Evolutionary conservation across 2,888 invertebrate genomes (phyloP), one percentile per base, ranked within the genome.

Genomic region (Agonopterix subpropinquella): DNA sequence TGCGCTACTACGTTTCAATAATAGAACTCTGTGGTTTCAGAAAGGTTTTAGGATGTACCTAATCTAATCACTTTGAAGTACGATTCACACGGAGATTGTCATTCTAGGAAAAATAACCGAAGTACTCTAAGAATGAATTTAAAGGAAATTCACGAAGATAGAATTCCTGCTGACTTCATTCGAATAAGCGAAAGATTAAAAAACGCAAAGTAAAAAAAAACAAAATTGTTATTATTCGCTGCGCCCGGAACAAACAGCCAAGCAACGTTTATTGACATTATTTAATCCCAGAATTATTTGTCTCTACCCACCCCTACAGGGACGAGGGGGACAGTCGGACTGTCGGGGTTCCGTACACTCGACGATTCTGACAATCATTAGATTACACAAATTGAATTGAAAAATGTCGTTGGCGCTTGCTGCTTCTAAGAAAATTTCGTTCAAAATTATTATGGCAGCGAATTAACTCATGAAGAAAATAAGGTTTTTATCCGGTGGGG

Each of bases 251-350:
- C 49, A 53, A 53, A 51, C 47, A 51, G 18, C 53, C 52, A 37
- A 10, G 42, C 50, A 52, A 28, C 53, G 52, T 51, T 54, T 61
- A 62, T 62, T 58, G 61, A 59, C 60, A 59, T 59, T 58, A 62
- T 62, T 62, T 59, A 57, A 59, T 58, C 58, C 57, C 51, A 56
- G 48, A 47, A 51, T 47, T 44, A 50, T 50, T 45, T 43, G 47
- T n/a, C 10, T 8, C 42, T 28, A 28, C 43, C 35, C 41, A 13
- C 41, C 43, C 41, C 11, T 18, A 18, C 44, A 4, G 10, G 8
- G 41, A n/a, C 11, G 36, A 15, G 43, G 35, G 41, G 49, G 39
- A 42, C 39, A 41, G 11, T 11, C 11, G 11, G 11, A 18, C 43
- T 11, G 46, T 13, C 35, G 36, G 47, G 51, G 45, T 51, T 36